A percentile compares a stretch with the other conserved stretches of the same genome.
These are phyloP conservation scores for Volucella bombylans DNA, from an alignment of 2,888 invertebrate genomes.

Conservation along the genomic window DNA sequence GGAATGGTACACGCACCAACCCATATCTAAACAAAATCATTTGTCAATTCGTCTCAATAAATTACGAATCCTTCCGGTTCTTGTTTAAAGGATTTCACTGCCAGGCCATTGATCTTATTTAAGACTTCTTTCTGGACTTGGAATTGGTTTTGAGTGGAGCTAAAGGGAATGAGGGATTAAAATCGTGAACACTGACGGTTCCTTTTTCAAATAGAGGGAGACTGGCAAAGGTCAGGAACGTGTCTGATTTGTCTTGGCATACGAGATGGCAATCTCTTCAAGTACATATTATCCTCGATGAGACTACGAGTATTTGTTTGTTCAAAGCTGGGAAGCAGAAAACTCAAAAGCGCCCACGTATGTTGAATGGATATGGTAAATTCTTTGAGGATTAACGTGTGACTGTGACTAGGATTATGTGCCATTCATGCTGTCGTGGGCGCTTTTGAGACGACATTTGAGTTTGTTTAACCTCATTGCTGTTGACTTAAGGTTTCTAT, in stretches of 20 bases:
- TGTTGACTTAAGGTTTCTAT: conserved; percentile 31
- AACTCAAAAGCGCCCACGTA: neutral
- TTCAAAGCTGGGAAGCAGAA: too few species aligned
- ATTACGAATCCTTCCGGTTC: conserved; percentile 47
- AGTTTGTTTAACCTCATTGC: conserved; percentile 45
- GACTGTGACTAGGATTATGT: neutral
- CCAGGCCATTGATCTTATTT: neutral
- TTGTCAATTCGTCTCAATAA: conserved; percentile 59
- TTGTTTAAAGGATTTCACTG: neutral
- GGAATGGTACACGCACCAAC: conserved; percentile 13
- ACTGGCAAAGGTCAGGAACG: conserved; percentile 41
- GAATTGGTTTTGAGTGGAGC: conserved; percentile 36
- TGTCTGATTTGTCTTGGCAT: conserved; percentile 32
- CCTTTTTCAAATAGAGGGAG: too few species aligned
- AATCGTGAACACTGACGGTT: conserved; percentile 15
- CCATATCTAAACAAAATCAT: conserved; percentile 57
- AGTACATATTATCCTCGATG: conserved; percentile 17
- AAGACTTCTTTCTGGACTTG: neutral
- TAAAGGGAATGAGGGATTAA: conserved; percentile 37
- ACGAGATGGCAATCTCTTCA: neutral
- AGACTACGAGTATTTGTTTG: neutral
- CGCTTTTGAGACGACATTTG: neutral
- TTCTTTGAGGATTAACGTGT: neutral
- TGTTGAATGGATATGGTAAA: neutral
- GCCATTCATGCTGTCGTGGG: neutral